A percentile compares a stretch with the other conserved stretches of the same genome.
phyloP scores from a whole-genome alignment of 1,140 invertebrate species.

The Bilobella aurantiaca region DNA sequence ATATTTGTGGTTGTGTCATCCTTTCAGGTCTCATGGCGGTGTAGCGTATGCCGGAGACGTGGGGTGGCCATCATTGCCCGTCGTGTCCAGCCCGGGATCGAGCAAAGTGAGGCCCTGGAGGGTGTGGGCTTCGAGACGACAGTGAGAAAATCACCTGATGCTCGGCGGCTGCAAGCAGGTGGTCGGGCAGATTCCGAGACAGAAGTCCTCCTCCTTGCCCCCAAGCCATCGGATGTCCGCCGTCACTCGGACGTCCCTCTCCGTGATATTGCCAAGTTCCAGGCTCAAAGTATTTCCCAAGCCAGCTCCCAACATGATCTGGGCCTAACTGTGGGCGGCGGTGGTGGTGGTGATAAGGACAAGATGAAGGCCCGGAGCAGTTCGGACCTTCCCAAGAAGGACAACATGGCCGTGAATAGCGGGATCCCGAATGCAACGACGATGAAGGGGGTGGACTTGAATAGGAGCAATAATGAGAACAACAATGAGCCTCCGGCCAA shows the following conservation, averaged over 20 bases:
- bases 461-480: too few species aligned
- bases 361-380: slow-evolving; percentile 18
- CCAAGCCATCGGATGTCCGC: slow-evolving; percentile 33
- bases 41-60: slow-evolving; percentile 30
- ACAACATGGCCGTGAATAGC: not conserved
- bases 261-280: slow-evolving; percentile 34
- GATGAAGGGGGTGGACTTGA: not conserved
- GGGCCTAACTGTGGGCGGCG: slow-evolving; percentile 11
- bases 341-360: slow-evolving; percentile 10
- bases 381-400: slow-evolving; percentile 11
- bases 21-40: slow-evolving; percentile 30
- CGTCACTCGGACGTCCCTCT: slow-evolving; percentile 34
- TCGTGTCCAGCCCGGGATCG: slow-evolving; percentile 30
- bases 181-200: slow-evolving; percentile 31
- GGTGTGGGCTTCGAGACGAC: slow-evolving; percentile 32
- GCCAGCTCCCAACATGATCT: slow-evolving; percentile 29
- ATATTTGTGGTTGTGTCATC: too few species aligned
- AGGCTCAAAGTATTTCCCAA: slow-evolving; percentile 18
- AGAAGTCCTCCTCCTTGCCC: slow-evolving; percentile 33
- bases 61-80: slow-evolving; percentile 35
- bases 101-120: slow-evolving; percentile 31
- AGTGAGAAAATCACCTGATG: slow-evolving; percentile 29
- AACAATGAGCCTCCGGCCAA: too few species aligned
- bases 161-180: slow-evolving; percentile 28
- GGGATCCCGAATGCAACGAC: slow-evolving; percentile 6